Conservation (phyloP, 2,888 invertebrate genomes). For the Caenorhabditis becei region DNA sequence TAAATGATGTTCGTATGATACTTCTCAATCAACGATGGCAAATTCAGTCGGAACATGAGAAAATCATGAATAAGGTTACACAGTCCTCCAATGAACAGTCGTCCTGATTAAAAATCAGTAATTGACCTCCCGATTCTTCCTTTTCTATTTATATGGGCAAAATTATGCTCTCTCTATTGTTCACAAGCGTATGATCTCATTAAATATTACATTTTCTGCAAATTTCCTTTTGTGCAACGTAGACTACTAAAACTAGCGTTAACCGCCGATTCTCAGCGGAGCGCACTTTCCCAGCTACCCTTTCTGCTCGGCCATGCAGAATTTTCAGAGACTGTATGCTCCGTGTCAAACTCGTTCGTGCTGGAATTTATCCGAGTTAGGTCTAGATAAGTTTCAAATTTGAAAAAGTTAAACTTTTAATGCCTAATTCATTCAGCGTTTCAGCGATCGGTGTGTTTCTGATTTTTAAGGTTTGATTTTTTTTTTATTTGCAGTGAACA, state of each 20-base stretch:
- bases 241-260: too few species aligned
- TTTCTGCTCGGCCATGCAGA: neutral
- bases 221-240: constrained; percentile 31
- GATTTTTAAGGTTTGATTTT: constrained; percentile 15
- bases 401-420: constrained; percentile 8
- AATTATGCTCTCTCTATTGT: neutral
- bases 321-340: too few species aligned
- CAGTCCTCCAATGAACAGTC: neutral
- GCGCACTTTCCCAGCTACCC: constrained; percentile 20
- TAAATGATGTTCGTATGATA: constrained; percentile 28
- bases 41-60: constrained; percentile 30
- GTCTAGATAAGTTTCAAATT: too few species aligned
- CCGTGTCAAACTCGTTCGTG: too few species aligned
- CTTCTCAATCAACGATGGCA: constrained; percentile 50
- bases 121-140: too few species aligned
- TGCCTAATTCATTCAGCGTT: constrained; percentile 37
- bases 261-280: constrained; percentile 11
- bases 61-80: constrained; percentile 18
- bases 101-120: neutral
- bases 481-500: constrained; percentile 5
- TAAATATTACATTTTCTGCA: too few species aligned
- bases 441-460: constrained; percentile 54
- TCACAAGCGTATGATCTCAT: neutral
- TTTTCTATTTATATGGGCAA: too few species aligned
- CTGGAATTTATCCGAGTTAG: too few species aligned